These are phyloP conservation scores for Thalassarche chlororhynchos DNA, from an alignment of 2,113 vertebrate genomes.

Conservation along the genomic window DNA sequence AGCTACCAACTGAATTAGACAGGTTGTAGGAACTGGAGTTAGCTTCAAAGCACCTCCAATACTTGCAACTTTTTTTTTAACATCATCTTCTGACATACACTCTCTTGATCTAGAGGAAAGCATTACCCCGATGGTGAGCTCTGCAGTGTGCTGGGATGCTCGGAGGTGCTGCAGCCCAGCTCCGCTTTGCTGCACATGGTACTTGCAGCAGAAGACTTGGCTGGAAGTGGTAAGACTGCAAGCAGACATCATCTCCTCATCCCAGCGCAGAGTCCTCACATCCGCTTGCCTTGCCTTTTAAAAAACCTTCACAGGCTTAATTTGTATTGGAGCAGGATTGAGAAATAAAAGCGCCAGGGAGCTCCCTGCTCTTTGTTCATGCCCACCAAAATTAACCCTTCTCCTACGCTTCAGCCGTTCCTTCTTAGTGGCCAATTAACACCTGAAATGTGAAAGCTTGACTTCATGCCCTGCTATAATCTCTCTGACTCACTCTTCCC, in stretches of 20 bases:
- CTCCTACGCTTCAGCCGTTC: accelerated
- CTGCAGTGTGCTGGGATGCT: background rate
- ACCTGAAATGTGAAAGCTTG: background rate
- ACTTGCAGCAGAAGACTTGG: background rate
- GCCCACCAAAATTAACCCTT: background rate
- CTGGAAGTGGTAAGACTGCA: background rate
- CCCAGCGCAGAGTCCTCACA: background rate
- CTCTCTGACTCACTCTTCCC: background rate
- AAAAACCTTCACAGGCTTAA: background rate
- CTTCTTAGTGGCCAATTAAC: background rate
- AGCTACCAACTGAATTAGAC: background rate
- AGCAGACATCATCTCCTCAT: background rate
- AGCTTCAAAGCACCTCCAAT: background rate
- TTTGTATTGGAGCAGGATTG: background rate
- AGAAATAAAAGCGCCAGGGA: background rate
- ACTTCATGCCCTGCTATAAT: background rate
- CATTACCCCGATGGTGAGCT: background rate
- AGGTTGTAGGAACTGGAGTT: background rate
- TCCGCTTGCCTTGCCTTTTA: background rate
- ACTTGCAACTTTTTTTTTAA: background rate
- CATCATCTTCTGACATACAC: background rate
- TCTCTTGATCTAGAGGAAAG: background rate
- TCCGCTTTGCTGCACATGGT: accelerated
- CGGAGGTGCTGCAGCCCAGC: background rate
- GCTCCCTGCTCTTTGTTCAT: background rate